Base-by-base conservation (phyloP, 2,888 invertebrate species). In the Drosophila helvetica region DNA sequence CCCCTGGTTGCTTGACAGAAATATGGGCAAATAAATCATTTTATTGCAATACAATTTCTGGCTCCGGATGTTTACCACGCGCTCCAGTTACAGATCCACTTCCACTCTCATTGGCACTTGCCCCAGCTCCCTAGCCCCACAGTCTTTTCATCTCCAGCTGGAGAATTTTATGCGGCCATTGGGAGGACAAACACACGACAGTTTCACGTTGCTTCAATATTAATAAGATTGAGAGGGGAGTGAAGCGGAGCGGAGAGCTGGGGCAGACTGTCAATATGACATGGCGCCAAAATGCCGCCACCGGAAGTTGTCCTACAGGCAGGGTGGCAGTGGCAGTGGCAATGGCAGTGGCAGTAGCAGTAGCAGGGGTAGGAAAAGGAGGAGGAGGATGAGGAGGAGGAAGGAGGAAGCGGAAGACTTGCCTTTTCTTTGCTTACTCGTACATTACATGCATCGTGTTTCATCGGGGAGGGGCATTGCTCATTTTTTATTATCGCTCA, bases 21-120 rank as follows among this genome's bases (percentile, higher is more conserved):
- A 77, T 74, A 85, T 78, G 82, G 72, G 67, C 68, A 67, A 82
- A 87, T 87, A 84, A 84, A 84, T 86, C 83, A 84, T 85, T 84
- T 84, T 84, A 84, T 84, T 84, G 87, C 82, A 78, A 84, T 79
- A 87, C 79, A 76, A 81, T 84, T 79, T 73, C 67, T 42, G 56
- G 19, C 55, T 63, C 61, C 62, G 80, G 66, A 79, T 79, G 73
- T 75, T 79, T 81, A 53, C 69, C 73, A 75, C 54, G 50, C 65
- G 25, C 15, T 60, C 30, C 5, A 17, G 38, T 38, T 42, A 54
- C 60, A 33, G 56, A 15, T 62, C 48, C 22, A 47, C 7, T 43
- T 18, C 27, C 25, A 30, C 55, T 25, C 52, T 8, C 43, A 45
- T n/a, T 46, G 19, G 8, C 64, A 22, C 38, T 45, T 33, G 33